Evolutionary conservation across 2,113 vertebrate species (phyloP).

Genomic region (Mesoclemmys tuberculata): DNA sequence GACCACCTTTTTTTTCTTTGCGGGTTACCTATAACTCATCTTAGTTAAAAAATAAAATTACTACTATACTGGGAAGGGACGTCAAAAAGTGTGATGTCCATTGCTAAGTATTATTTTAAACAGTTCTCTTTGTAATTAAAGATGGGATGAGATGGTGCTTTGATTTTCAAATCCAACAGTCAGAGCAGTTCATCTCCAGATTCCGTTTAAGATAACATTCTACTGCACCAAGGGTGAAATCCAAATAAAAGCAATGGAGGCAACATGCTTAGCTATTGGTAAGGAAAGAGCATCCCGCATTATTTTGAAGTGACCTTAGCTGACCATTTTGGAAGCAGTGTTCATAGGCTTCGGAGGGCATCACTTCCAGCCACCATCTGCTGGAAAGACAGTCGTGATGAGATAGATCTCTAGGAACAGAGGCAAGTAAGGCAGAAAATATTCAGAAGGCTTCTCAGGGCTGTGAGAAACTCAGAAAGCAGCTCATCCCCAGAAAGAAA

Average conservation of each 20-base stretch:
- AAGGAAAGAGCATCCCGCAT: slow-evolving; percentile 19
- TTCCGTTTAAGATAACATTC: background rate
- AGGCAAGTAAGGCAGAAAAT: background rate
- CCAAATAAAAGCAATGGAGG: slow-evolving; percentile 16
- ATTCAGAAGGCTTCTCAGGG: background rate
- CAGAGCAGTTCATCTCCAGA: background rate
- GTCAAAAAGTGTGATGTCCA: background rate
- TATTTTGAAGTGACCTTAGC: slow-evolving; percentile 16
- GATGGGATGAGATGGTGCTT: background rate
- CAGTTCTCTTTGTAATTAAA: background rate
- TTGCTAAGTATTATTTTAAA: background rate
- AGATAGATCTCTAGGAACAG: background rate
- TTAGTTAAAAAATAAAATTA: background rate
- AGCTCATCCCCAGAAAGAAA: background rate
- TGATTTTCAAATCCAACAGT: slow-evolving; percentile 1
- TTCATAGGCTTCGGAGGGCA: background rate
- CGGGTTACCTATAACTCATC: background rate
- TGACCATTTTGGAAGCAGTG: slow-evolving; percentile 43
- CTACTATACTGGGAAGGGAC: background rate
- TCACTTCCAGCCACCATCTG: background rate
- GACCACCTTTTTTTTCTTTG: background rate
- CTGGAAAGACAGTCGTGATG: background rate
- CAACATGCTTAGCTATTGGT: slow-evolving; percentile 24
- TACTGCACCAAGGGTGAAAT: background rate
- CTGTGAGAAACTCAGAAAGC: background rate